Evolutionary conservation across 2,113 vertebrate species (phyloP).

Genomic region (Notechis scutatus): DNA sequence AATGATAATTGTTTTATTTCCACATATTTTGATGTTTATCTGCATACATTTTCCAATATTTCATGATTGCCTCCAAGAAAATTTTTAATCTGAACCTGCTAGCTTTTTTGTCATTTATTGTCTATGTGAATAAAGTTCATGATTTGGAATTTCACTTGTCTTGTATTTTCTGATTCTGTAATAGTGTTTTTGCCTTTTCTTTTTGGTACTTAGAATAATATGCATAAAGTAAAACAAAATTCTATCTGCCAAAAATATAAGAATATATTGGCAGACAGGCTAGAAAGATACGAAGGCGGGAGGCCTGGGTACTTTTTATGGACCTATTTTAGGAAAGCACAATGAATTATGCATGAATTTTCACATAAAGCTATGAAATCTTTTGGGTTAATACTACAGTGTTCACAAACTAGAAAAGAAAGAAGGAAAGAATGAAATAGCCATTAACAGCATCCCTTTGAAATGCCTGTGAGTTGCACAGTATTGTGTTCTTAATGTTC

Average conservation of each 20-base stretch:
- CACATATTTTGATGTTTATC: background rate
- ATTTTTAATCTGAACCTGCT: background rate
- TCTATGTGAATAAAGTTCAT: background rate
- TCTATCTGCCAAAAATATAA: background rate
- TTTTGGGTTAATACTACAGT: background rate
- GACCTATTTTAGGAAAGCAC: background rate
- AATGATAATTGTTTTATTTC: background rate
- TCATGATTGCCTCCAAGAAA: background rate
- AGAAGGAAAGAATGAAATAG: background rate
- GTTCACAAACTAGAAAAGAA: background rate
- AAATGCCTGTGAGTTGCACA: background rate
- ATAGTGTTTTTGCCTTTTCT: background rate
- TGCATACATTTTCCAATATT: conserved; percentile 1
- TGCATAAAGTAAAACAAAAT: background rate
- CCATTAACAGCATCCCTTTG: background rate
- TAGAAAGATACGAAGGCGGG: background rate
- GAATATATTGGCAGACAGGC: background rate
- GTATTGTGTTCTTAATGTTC: conserved; percentile 31
- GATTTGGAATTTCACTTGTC: background rate
- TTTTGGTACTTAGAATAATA: background rate
- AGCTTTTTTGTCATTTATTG: background rate
- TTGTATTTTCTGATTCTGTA: background rate
- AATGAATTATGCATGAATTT: background rate
- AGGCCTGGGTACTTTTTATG: background rate
- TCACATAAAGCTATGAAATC: background rate